Evolutionary conservation across 2,888 invertebrate species (phyloP), one percentile per base, ranked within the genome.

Genomic region (Odontocerum albicorne): DNA sequence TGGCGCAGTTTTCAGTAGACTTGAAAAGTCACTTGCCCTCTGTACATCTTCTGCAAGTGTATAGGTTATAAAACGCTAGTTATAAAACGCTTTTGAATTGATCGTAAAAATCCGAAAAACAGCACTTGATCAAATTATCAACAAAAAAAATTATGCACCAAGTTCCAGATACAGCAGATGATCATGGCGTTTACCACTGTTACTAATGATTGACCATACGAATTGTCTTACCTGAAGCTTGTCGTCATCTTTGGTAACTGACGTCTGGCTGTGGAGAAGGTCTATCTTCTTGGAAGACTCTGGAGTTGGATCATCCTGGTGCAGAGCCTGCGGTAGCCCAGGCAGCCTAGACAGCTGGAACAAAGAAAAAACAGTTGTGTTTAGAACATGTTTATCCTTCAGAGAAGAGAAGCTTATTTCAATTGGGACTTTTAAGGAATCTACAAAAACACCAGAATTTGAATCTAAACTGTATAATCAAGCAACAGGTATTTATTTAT

Each of bases 231-330:
- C 77, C 75, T 77, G 77, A 62, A 77, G 64, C 67, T 72, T 77
- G 54, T 77, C 74, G 66, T 77, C 77, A 57, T 77, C 40, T 20
- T 49, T 49, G 19, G 32, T 71, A 32, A 75, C 75, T 15, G 77
- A 73, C 65, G 77, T 77, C 3, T 74, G 75, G 46, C 73, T 75
- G 65, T 68, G 72, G 54, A 77, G 71, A 21, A 71, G 68, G 60
- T 77, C 76, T 40, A 73, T 73, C 63, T 72, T 74, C 62, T 68
- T 61, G 45, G 70, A 69, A 62, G 65, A 68, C 62, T 65, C 67
- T 7, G 68, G 61, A 31, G 65, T 46, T 21, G 62, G 51, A 35
- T 59, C 63, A 50, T 58, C 62, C 51, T 68, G 63, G 2, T 61
- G 60, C 8, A 63, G 63, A 22, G 64, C 64, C 27, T 64, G 65